phyloP scores from a whole-genome alignment of 2,888 invertebrate species.

The Neocrepidodera transversa region DNA sequence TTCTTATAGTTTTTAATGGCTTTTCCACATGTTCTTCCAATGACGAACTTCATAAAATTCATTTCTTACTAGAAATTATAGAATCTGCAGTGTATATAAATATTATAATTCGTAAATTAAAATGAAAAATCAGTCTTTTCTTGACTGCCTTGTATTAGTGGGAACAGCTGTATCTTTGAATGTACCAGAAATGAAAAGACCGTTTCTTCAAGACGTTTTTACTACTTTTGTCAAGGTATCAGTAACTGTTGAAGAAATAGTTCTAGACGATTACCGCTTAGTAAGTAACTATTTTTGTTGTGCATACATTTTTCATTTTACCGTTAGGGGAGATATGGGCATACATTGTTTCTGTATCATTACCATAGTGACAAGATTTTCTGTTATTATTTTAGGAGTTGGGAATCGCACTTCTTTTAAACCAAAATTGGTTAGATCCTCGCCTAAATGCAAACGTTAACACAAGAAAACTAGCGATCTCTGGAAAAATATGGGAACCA shows the following conservation, averaged over 20 bases:
- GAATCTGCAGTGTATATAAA: no score
- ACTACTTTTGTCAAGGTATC: constrained; percentile 47
- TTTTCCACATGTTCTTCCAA: no score
- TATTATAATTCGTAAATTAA: not conserved
- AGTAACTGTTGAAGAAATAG: constrained; percentile 42
- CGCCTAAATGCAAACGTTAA: constrained; percentile 45
- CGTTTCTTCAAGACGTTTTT: constrained; percentile 38
- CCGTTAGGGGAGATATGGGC: no score
- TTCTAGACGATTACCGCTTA: constrained; percentile 41
- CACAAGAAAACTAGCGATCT: constrained; percentile 48
- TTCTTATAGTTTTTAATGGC: no score
- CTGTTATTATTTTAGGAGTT: constrained; percentile 45
- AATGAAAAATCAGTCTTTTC: constrained; percentile 42
- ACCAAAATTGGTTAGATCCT: constrained; percentile 50
- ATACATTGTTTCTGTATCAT: no score
- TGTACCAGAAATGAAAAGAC: constrained; percentile 41
- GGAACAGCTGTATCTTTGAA: constrained; percentile 45
- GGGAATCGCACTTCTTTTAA: constrained; percentile 42
- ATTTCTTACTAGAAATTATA: no score
- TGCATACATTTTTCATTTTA: constrained; percentile 3
- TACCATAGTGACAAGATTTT: no score
- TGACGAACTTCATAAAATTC: no score
- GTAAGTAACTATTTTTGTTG: constrained; percentile 36
- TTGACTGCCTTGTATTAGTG: constrained; percentile 50
- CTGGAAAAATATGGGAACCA: constrained; percentile 52